phyloP scores from a whole-genome alignment of 1,140 invertebrate genomes.

The Dendroctonus valens region DNA sequence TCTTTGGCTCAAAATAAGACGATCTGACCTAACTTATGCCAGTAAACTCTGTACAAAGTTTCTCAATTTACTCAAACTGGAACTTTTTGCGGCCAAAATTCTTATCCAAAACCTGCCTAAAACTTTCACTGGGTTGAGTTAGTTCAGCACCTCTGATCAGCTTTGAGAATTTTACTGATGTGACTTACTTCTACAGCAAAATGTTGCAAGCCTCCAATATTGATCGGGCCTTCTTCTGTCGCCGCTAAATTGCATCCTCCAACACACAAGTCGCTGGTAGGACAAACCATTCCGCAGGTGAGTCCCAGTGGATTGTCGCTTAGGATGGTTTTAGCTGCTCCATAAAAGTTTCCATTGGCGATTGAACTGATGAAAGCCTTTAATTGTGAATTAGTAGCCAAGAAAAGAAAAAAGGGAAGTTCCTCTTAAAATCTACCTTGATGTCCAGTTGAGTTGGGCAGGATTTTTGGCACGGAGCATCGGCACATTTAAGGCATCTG shows the following conservation, averaged over 20 bases:
- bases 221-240: conserved; percentile 94
- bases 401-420: neutral
- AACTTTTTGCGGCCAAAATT: neutral
- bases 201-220: conserved; percentile 97
- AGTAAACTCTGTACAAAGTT: too few relatives aligned
- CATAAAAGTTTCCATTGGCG: conserved; percentile 94
- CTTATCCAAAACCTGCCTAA: too few relatives aligned
- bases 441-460: conserved; percentile 97
- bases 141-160: too few relatives aligned
- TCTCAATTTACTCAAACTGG: too few relatives aligned
- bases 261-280: conserved; percentile 96
- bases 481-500: conserved; percentile 94
- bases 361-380: conserved; percentile 92
- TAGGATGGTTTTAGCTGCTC: conserved; percentile 93
- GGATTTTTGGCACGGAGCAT: conserved; percentile 97
- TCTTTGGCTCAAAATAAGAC: too few relatives aligned
- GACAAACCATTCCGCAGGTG: conserved; percentile 99
- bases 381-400: neutral
- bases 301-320: conserved; percentile 96
- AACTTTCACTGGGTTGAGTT: too few relatives aligned
- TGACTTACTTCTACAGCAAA: conserved; percentile 85
- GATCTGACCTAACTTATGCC: too few relatives aligned
- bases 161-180: neutral
- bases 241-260: conserved; percentile 96
- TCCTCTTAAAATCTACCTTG: conserved; percentile 56